These are phyloP conservation scores for Phalera bucephala DNA, from an alignment of 2,888 invertebrate genomes.

Conservation along the genomic window DNA sequence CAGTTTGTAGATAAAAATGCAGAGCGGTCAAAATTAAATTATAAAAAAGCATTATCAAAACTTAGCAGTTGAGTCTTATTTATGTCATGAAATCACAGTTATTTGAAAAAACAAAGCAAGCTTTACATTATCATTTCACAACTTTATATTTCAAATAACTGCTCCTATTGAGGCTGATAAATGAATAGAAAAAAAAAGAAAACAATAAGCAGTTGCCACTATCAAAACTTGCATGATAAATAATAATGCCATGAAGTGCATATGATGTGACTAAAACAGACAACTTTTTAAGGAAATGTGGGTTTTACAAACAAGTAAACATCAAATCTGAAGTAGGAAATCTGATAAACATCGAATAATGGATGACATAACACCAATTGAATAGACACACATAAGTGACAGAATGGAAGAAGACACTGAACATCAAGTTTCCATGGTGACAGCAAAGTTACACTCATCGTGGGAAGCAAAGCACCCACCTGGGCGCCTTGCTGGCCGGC, in stretches of 20 bases:
- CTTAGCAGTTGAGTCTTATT: constrained; percentile 25
- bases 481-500: constrained; percentile 75
- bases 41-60: constrained; percentile 47
- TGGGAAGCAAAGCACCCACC: constrained; percentile 75
- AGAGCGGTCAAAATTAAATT: constrained; percentile 66
- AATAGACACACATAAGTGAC: constrained; percentile 34
- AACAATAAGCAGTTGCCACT: constrained; percentile 31
- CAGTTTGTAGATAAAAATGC: constrained; percentile 72
- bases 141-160: constrained; percentile 28
- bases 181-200: constrained; percentile 9
- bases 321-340: constrained; percentile 29
- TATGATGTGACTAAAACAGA: constrained; percentile 30
- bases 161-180: constrained; percentile 14
- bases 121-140: too few species aligned
- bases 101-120: constrained; percentile 23
- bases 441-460: constrained; percentile 40
- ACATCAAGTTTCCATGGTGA: constrained; percentile 50
- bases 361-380: constrained; percentile 33
- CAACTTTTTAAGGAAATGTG: constrained; percentile 13
- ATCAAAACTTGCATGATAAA: constrained; percentile 36
- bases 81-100: constrained; percentile 13
- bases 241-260: constrained; percentile 32
- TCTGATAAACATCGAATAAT: constrained; percentile 41
- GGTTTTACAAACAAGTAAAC: constrained; percentile 29
- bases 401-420: constrained; percentile 57